These are phyloP conservation scores for Chrysomela aeneicollis DNA, from an alignment of 2,888 invertebrate genomes.

Conservation along the genomic window DNA sequence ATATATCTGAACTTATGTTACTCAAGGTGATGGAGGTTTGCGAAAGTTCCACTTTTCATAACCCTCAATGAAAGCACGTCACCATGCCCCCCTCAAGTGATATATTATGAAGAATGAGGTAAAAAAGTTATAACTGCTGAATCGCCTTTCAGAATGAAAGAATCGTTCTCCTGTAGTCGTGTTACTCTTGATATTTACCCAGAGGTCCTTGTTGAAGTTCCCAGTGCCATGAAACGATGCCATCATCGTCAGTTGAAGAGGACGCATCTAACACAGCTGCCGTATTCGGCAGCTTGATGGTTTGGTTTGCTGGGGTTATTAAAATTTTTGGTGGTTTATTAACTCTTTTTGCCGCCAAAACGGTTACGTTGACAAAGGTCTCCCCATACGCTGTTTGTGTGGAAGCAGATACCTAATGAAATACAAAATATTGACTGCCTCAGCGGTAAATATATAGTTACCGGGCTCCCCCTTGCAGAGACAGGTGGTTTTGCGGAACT, in stretches of 20 bases:
- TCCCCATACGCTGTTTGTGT: constrained; percentile 80
- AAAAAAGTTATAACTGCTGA: too few species aligned
- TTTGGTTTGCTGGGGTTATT: constrained; percentile 85
- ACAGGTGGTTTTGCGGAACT: too few species aligned
- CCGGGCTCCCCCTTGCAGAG: too few species aligned
- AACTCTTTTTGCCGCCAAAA: constrained; percentile 81
- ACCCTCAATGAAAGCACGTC: too few species aligned
- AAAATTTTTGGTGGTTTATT: constrained; percentile 87
- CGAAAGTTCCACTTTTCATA: too few species aligned
- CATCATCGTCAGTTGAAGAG: constrained; percentile 74
- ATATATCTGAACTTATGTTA: too few species aligned
- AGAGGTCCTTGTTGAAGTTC: constrained; percentile 88
- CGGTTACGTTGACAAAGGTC: constrained; percentile 89
- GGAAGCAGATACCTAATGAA: constrained; percentile 71
- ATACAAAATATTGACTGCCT: constrained; percentile 6
- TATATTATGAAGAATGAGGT: too few species aligned
- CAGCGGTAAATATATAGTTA: too few species aligned
- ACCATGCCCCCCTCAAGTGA: too few species aligned
- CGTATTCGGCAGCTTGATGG: constrained; percentile 88
- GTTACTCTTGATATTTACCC: constrained; percentile 45
- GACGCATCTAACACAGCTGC: constrained; percentile 89
- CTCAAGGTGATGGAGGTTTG: too few species aligned
- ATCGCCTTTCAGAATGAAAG: too few species aligned
- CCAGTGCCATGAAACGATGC: constrained; percentile 90
- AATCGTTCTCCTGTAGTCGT: too few species aligned